These are phyloP conservation scores for Meleagris gallopavo DNA, from an alignment of 2,113 vertebrate genomes.

Conservation along the genomic window DNA sequence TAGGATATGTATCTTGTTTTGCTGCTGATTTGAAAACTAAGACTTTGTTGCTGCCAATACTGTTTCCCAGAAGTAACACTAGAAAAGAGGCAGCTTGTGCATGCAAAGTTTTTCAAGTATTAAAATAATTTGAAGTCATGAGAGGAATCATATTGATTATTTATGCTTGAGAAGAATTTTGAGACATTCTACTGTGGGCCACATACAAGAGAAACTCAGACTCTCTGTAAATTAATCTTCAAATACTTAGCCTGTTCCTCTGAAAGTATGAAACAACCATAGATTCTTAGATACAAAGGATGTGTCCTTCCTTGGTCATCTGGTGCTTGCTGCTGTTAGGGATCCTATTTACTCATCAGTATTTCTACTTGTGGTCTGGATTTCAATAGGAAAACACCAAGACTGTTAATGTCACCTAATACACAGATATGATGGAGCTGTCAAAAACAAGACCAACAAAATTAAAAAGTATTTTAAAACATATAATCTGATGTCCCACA, in stretches of 20 bases:
- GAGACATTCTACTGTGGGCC: not conserved
- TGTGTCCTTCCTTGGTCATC: not conserved
- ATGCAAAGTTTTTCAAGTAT: not conserved
- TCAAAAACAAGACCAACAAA: not conserved
- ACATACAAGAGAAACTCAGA: not conserved
- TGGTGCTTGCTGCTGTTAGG: not conserved
- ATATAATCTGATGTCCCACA: not conserved
- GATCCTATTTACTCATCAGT: not conserved
- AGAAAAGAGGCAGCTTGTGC: not conserved
- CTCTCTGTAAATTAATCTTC: not conserved
- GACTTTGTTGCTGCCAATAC: conserved; percentile 22
- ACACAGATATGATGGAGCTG: not conserved
- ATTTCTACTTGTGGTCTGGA: not conserved
- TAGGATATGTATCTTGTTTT: conserved; percentile 41
- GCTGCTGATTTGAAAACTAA: conserved; percentile 45
- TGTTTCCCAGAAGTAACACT: not conserved
- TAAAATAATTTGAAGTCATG: not conserved
- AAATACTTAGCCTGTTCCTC: not conserved
- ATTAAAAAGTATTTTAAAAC: not conserved
- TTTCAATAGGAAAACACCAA: not conserved
- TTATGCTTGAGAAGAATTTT: not conserved
- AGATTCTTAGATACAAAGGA: not conserved
- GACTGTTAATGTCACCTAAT: accelerated
- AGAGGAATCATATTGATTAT: not conserved
- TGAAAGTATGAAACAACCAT: not conserved